These are phyloP conservation scores for Danionella dracula DNA, from an alignment of 2,797 vertebrate species.

Conservation along the genomic window DNA sequence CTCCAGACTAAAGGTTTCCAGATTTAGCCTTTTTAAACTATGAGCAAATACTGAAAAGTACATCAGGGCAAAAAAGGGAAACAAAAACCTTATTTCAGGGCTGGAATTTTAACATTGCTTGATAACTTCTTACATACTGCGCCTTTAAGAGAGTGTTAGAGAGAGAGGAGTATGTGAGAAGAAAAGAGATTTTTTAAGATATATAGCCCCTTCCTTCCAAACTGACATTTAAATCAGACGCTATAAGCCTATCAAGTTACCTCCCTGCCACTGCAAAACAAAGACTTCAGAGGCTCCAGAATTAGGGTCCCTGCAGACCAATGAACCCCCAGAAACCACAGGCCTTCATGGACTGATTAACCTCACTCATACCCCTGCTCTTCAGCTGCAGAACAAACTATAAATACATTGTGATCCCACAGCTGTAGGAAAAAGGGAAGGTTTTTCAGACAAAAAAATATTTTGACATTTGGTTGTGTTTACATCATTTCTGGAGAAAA, in stretches of 20 bases:
- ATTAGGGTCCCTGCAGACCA: slow-evolving; percentile 10
- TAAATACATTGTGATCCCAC: too few relatives aligned
- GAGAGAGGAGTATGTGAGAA: too few relatives aligned
- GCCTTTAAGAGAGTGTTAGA: not conserved
- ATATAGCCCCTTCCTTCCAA: not conserved
- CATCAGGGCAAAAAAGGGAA: too few relatives aligned
- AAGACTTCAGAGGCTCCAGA: slow-evolving; percentile 24
- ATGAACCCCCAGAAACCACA: slow-evolving; percentile 21
- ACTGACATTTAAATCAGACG: slow-evolving; percentile 23
- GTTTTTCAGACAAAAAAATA: too few relatives aligned
- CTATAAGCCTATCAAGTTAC: slow-evolving; percentile 21
- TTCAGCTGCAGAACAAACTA: not conserved
- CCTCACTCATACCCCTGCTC: slow-evolving; percentile 18
- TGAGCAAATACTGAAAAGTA: too few relatives aligned
- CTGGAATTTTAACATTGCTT: too few relatives aligned
- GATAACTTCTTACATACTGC: too few relatives aligned
- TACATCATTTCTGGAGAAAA: not conserved
- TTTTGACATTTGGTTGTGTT: too few relatives aligned
- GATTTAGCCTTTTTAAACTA: too few relatives aligned
- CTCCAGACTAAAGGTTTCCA: too few relatives aligned
- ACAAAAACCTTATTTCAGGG: too few relatives aligned
- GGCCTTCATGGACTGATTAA: slow-evolving; percentile 30
- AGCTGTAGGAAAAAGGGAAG: too few relatives aligned
- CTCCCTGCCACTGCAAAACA: slow-evolving; percentile 13
- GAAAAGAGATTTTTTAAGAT: not conserved